Percentiles rank a stretch among this genome's conserved stretches.
These are phyloP conservation scores for Megatriorchis doriae DNA, from an alignment of 2,113 vertebrate species.

Conservation along the genomic window DNA sequence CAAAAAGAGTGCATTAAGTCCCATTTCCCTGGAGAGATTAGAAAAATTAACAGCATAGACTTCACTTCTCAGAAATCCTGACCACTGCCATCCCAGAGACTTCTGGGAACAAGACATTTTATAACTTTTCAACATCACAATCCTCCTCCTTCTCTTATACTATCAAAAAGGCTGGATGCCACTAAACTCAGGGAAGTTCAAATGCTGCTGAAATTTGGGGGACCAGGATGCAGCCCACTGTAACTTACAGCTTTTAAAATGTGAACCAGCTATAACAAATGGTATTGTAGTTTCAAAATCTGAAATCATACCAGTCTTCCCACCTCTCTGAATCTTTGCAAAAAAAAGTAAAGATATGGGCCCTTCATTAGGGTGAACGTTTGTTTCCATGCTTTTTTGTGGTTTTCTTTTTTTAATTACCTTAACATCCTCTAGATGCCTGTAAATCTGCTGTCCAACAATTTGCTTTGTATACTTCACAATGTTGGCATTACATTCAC, in stretches of 20 bases:
- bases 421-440: not conserved
- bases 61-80: not conserved
- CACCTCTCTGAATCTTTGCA: not conserved
- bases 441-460: not conserved
- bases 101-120: not conserved
- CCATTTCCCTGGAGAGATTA: not conserved
- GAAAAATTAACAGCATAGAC: not conserved
- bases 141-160: not conserved
- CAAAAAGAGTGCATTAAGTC: not conserved
- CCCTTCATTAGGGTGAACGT: not conserved
- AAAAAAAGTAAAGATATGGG: not conserved
- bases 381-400: not conserved
- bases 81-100: not conserved
- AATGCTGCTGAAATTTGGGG: not conserved
- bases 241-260: not conserved
- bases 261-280: not conserved
- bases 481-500: not conserved
- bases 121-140: not conserved
- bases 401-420: not conserved
- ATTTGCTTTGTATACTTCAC: not conserved
- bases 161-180: not conserved
- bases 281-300: not conserved
- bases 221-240: not conserved
- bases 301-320: not conserved
- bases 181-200: not conserved